These are phyloP conservation scores for Mythimna loreyi DNA, from an alignment of 2,888 invertebrate species.

Conservation along the genomic window DNA sequence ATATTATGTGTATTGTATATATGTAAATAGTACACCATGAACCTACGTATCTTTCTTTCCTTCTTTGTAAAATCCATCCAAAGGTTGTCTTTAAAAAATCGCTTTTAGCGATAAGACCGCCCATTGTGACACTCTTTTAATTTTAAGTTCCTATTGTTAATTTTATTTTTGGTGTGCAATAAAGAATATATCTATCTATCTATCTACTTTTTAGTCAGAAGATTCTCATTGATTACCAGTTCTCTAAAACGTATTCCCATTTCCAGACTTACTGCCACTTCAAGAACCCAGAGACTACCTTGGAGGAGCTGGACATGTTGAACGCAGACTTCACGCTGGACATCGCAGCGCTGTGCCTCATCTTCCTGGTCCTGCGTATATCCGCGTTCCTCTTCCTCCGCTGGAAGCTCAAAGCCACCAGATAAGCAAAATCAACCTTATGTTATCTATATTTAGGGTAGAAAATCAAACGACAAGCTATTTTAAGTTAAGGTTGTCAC, in stretches of 20 bases:
- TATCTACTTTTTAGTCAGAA: too few relatives aligned
- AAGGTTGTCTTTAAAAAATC: too few relatives aligned
- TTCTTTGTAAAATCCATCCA: too few relatives aligned
- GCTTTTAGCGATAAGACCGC: too few relatives aligned
- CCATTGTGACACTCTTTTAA: too few relatives aligned
- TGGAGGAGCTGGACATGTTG: constrained; percentile 97
- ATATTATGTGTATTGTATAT: too few relatives aligned
- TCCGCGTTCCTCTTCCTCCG: constrained; percentile 96
- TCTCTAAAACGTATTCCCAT: not conserved
- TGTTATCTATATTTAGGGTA: constrained; percentile 38
- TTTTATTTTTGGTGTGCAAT: too few relatives aligned
- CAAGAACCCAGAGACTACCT: constrained; percentile 94
- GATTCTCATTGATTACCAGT: too few relatives aligned
- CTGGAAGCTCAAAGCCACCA: constrained; percentile 96
- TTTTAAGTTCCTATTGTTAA: too few relatives aligned
- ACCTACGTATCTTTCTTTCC: too few relatives aligned
- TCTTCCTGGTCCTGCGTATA: constrained; percentile 95
- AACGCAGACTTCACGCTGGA: constrained; percentile 95
- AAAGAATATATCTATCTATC: too few relatives aligned
- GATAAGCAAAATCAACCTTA: constrained; percentile 87
- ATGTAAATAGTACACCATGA: too few relatives aligned
- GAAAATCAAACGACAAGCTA: constrained; percentile 53
- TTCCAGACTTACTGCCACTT: constrained; percentile 95
- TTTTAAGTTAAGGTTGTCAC: constrained; percentile 57
- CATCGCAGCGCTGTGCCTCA: constrained; percentile 94